These are phyloP conservation scores for Phylloscopus collybita DNA, from an alignment of 2,797 vertebrate genomes.

Conservation along the genomic window DNA sequence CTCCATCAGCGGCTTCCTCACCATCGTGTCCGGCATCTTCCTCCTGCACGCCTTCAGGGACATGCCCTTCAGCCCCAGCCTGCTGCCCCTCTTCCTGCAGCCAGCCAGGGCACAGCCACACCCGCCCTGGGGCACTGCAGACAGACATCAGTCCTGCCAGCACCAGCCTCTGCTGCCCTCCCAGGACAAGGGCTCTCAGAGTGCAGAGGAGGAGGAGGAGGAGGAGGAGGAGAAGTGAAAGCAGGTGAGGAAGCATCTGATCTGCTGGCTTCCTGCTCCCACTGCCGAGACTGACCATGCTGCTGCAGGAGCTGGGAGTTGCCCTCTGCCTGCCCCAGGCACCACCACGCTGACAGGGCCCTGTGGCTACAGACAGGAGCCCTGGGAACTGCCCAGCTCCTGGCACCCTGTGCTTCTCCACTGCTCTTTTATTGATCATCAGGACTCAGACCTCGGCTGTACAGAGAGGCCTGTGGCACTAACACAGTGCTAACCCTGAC, in stretches of 20 bases:
- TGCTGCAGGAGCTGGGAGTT: background rate
- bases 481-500: background rate
- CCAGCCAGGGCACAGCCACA: background rate
- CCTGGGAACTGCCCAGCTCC: background rate
- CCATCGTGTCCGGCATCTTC: constrained; percentile 85
- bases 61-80: constrained; percentile 76
- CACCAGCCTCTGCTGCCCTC: constrained; percentile 58
- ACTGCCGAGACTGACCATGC: background rate
- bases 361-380: background rate
- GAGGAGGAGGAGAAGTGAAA: constrained; percentile 4
- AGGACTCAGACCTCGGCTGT: background rate
- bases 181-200: constrained; percentile 40
- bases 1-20: constrained; percentile 88
- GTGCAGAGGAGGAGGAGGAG: constrained; percentile 12
- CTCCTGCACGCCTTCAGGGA: constrained; percentile 86
- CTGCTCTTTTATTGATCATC: background rate
- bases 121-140: background rate
- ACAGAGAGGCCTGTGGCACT: background rate
- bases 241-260: background rate
- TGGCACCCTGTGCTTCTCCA: background rate
- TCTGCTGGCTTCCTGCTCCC: background rate
- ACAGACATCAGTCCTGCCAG: background rate
- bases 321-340: background rate
- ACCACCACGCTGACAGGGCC: background rate
- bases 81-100: constrained; percentile 80